Evolutionary conservation across 2,888 invertebrate genomes (phyloP).

Genomic region (Yponomeuta cagnagella): DNA sequence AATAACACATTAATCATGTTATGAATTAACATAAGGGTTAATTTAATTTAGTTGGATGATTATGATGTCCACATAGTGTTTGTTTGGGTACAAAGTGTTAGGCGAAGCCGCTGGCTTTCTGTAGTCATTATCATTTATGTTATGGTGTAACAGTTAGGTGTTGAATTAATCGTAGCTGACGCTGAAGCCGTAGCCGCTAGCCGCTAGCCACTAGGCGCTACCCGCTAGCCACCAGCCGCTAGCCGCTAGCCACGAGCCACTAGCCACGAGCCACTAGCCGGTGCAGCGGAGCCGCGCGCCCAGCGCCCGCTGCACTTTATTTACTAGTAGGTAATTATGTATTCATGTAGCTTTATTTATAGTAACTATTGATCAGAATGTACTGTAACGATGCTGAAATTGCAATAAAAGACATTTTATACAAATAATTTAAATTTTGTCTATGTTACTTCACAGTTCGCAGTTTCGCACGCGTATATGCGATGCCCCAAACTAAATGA

Average conservation of each 20-base stretch:
- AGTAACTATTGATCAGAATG: constrained; percentile 7
- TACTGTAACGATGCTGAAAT: constrained; percentile 42
- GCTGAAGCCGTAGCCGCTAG: not conserved
- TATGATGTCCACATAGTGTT: constrained; percentile 29
- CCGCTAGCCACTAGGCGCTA: not conserved
- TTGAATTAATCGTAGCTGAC: not conserved
- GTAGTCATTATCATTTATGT: constrained; percentile 13
- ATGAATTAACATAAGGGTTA: not conserved
- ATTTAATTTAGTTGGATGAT: constrained; percentile 21
- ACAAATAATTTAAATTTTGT: not conserved
- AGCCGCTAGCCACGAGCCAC: too few species aligned
- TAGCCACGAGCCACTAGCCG: too few species aligned
- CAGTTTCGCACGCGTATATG: too few species aligned
- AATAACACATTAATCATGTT: not conserved
- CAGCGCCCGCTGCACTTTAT: not conserved
- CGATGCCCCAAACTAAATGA: too few species aligned
- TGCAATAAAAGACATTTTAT: constrained; percentile 42
- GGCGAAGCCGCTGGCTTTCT: constrained; percentile 18
- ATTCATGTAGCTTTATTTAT: constrained; percentile 2
- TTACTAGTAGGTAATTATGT: constrained; percentile 3
- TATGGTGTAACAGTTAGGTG: not conserved
- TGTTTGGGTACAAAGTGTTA: constrained; percentile 32
- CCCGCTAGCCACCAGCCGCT: too few species aligned
- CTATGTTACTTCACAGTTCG: not conserved
- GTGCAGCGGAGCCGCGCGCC: not conserved